Percentiles rank a stretch among this genome's conserved stretches.
Conservation (phyloP, 1,140 invertebrate species). For the Chelonus insularis region DNA sequence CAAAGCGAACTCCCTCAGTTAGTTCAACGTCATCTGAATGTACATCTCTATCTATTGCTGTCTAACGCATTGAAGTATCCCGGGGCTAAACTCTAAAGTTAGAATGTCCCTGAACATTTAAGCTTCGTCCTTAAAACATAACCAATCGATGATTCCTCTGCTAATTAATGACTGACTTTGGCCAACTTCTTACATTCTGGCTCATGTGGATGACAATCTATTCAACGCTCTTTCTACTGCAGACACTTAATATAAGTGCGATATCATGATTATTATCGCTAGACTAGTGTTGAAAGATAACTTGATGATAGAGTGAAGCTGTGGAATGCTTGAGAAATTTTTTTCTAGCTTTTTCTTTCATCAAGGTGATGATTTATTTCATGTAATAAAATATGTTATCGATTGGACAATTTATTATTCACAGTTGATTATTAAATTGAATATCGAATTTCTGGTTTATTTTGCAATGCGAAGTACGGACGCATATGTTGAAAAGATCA, state of each 20-base stretch:
- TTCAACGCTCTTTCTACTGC: no score
- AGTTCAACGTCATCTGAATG: constrained; percentile 47
- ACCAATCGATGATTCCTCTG: constrained; percentile 46
- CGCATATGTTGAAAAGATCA: constrained; percentile 11
- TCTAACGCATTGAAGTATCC: constrained; percentile 25
- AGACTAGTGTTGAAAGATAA: no score
- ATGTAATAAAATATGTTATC: background rate
- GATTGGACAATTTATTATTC: background rate
- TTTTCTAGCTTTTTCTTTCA: no score
- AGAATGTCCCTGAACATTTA: constrained; percentile 56
- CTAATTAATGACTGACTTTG: constrained; percentile 45
- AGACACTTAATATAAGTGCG: no score
- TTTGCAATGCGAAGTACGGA: constrained; percentile 1
- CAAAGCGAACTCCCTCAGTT: constrained; percentile 36
- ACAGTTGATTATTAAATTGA: background rate
- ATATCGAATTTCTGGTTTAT: constrained; percentile 8
- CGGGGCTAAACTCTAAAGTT: constrained; percentile 57
- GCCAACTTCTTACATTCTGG: no score
- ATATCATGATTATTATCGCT: no score
- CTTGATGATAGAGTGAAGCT: no score
- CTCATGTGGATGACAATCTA: no score
- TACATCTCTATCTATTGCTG: constrained; percentile 19
- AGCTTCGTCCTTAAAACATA: constrained; percentile 46
- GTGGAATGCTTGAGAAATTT: no score
- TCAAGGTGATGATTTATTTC: background rate